Conservation (phyloP, 2,797 vertebrate genomes). For the Triplophysa bombifrons region DNA sequence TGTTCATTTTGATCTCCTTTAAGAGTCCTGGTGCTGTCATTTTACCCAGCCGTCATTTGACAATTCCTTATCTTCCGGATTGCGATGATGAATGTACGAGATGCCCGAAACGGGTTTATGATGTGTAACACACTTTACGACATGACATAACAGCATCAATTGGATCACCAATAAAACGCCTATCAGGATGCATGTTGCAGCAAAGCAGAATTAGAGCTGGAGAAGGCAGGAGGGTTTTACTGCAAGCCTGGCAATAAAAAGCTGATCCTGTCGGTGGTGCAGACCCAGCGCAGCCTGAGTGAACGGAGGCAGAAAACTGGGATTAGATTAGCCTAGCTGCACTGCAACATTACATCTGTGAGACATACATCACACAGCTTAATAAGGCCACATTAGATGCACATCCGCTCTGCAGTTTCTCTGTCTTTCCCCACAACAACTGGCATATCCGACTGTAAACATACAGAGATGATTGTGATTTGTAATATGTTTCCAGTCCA, state of each 20-base stretch:
- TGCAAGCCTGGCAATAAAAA: conserved; percentile 48
- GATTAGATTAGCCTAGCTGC: conserved; percentile 59
- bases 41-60: conserved; percentile 40
- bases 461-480: conserved; percentile 10
- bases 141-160: conserved; percentile 48
- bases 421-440: conserved; percentile 12
- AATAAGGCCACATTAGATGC: conserved; percentile 53
- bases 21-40: conserved; percentile 40
- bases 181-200: conserved; percentile 38
- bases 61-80: conserved; percentile 46
- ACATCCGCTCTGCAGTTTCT: neutral
- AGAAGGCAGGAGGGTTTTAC: conserved; percentile 30
- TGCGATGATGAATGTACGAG: conserved; percentile 48
- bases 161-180: conserved; percentile 50
- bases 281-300: conserved; percentile 15
- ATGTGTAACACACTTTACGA: conserved; percentile 56
- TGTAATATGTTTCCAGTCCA: neutral
- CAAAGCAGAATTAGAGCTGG: conserved; percentile 32
- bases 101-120: conserved; percentile 47
- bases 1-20: conserved; percentile 40
- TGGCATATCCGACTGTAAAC: neutral
- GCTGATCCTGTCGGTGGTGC: conserved; percentile 44
- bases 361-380: conserved; percentile 56
- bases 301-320: conserved; percentile 46
- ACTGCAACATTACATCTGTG: conserved; percentile 55